phyloP scores from a whole-genome alignment of 2,888 invertebrate genomes.

The Andrena bucephala region DNA sequence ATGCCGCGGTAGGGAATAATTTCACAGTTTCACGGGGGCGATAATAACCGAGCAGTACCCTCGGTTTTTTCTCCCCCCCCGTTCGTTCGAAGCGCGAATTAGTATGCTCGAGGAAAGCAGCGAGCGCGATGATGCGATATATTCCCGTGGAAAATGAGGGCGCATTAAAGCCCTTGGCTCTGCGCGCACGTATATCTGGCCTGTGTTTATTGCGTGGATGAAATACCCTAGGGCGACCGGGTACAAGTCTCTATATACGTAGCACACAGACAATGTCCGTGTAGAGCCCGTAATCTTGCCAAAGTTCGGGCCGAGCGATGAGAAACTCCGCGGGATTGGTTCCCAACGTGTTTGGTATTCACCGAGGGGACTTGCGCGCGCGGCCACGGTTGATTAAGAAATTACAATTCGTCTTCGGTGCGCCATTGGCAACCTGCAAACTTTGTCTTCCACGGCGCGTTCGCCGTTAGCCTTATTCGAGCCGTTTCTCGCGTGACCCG shows the following conservation, averaged over 20 bases:
- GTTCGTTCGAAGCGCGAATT: constrained; percentile 44
- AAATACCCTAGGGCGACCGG: constrained; percentile 55
- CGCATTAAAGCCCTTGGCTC: constrained; percentile 48
- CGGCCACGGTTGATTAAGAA: constrained; percentile 55
- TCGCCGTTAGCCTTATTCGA: constrained; percentile 2
- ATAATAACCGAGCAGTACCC: constrained; percentile 28
- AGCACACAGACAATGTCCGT: constrained; percentile 62
- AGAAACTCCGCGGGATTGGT: constrained; percentile 65
- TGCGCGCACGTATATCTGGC: constrained; percentile 6
- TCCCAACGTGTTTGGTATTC: constrained; percentile 58
- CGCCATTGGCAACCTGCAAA: constrained; percentile 23
- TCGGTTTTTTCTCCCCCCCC: neutral
- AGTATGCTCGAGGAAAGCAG: constrained; percentile 51
- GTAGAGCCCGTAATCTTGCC: constrained; percentile 67
- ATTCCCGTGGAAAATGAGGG: constrained; percentile 57
- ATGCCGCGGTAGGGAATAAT: constrained; percentile 34
- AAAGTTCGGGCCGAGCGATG: constrained; percentile 63
- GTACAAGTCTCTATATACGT: constrained; percentile 23
- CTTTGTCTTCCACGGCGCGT: constrained; percentile 23
- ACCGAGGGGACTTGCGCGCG: constrained; percentile 29
- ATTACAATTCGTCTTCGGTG: constrained; percentile 55
- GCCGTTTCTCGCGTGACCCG: constrained; percentile 26
- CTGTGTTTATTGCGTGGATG: constrained; percentile 64
- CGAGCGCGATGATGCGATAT: constrained; percentile 46
- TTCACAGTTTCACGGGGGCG: constrained; percentile 15